phyloP scores from a whole-genome alignment of 1,140 invertebrate species.

The Maniola jurtina region DNA sequence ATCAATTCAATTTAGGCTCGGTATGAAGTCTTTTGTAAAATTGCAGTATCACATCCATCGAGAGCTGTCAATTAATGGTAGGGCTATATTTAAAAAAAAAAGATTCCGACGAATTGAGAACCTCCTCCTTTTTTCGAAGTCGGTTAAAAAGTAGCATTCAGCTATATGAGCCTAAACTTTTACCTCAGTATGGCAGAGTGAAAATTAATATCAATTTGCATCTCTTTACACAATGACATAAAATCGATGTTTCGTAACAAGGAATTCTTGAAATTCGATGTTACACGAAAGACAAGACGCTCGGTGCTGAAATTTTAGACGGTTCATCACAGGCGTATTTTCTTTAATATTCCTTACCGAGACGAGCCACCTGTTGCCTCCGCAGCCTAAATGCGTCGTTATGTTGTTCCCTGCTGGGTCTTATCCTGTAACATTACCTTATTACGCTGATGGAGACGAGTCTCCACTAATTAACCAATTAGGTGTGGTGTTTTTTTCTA shows the following conservation, averaged over 20 bases:
- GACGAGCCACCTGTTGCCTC: conserved; percentile 31
- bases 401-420: conserved; percentile 26
- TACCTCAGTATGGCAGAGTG: too few species aligned
- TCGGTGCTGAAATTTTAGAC: conserved; percentile 17
- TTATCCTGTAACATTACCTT: conserved; percentile 28
- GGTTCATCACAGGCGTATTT: conserved; percentile 29
- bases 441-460: conserved; percentile 20
- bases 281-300: conserved; percentile 4
- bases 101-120: too few species aligned
- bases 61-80: too few species aligned
- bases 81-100: too few species aligned
- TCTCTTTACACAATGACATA: background rate
- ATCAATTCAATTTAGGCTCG: too few species aligned
- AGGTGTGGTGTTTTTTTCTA: background rate
- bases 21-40: too few species aligned
- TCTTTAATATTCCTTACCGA: conserved; percentile 29
- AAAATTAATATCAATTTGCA: too few species aligned
- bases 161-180: too few species aligned
- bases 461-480: conserved; percentile 22
- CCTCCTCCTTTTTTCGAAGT: too few species aligned
- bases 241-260: background rate
- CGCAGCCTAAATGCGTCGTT: conserved; percentile 28
- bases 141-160: too few species aligned
- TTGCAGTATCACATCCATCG: too few species aligned
- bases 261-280: background rate